Base-by-base conservation (phyloP, 2,888 invertebrate genomes). In the Netelia virgata region DNA sequence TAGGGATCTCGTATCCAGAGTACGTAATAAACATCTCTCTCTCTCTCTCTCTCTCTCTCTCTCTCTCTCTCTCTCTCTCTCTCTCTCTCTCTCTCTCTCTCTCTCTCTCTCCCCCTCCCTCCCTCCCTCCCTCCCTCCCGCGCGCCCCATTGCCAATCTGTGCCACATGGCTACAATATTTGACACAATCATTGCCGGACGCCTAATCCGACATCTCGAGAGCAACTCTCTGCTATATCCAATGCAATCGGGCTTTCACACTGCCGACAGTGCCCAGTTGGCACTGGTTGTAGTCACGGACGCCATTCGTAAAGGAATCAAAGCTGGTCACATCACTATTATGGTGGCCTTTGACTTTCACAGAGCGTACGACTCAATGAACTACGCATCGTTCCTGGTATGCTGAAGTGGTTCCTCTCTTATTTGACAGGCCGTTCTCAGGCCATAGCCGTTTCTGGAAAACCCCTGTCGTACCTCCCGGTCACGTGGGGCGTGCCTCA, bases 291-390 rank as follows among this genome's bases (percentile, higher is more conserved):
- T 63, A 1, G 16, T 80, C 5, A 28, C 18, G 0, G 36, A 75
- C 3, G 69, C 68, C 53, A 55, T 83, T 5, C 1, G 68, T 5
- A 1, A n/a, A 10, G 73, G 36, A 1, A 64, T 70, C 1, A 79
- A 83, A 36, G 9, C 57, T 0, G 18, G 50, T 6, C n/a, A 10
- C 14, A 9, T 83, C 1, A 83, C 80, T 2, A 79, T 80, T 28
- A 14, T 47, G 8, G 18, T 80, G 11, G 18, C 74, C 9, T 83
- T 83, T n/a, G 79, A 83, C 16, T 66, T 75, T 6, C 23, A 23
- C 9, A 75, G 66, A 36, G 63, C 64, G 5, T 75, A 64, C 16
- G 75, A 75, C 16, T 47, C 61, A 3, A 36, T 75, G 2, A 2
- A 18, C 16, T 50, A 75, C 41, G 14, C 10, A 0, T 18, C 28